Evolutionary conservation across 2,888 invertebrate species (phyloP), one percentile per base, ranked within the genome.

Genomic region (Neelides folsomi): DNA sequence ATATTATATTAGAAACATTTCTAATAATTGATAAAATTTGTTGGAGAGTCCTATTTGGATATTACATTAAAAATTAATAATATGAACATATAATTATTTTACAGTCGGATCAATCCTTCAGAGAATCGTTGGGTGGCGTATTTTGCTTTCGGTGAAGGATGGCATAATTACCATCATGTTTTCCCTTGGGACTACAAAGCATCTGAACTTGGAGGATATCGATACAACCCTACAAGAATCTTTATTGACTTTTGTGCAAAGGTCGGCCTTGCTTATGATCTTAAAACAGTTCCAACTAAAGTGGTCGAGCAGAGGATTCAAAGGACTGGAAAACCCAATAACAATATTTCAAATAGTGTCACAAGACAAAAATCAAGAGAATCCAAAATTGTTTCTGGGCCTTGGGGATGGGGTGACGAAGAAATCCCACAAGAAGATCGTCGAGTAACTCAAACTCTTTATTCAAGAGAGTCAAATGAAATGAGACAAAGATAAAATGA

Each of bases 161-260:
- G 87, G 84, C 92, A 92, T 73, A 92, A 92, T 72, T 92, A 87
- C 71, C 92, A 92, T 69, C 92, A 92, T 71, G 82, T 83, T 0
- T 92, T 92, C 71, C 90, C 90, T 0, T 87, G 86, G 82, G 92
- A 92, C 70, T 92, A 92, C 76, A 84, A 86, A 67, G 84, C 90
- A 20, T 82, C 87, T 6, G 92, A 93, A 69, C 73, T 86, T n/a
- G 86, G 86, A 12, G 78, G 79, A 66, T 79, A 79, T 69, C 58
- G 77, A 54, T 70, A 81, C 16, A 88, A 88, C 68, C 73, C 82
- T 63, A 84, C 86, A 0, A 82, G 84, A 0, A 72, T 75, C 10
- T 82, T 87, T 68, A 84, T 88, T 62, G 84, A 88, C 68, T 76
- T 83, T 67, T 85, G 84, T 71, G 82, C 86, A 10, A 79, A 78